A percentile compares a stretch with the other conserved stretches of the same genome.
phyloP scores from a whole-genome alignment of 2,888 invertebrate genomes.

The Caenorhabditis sp. region DNA sequence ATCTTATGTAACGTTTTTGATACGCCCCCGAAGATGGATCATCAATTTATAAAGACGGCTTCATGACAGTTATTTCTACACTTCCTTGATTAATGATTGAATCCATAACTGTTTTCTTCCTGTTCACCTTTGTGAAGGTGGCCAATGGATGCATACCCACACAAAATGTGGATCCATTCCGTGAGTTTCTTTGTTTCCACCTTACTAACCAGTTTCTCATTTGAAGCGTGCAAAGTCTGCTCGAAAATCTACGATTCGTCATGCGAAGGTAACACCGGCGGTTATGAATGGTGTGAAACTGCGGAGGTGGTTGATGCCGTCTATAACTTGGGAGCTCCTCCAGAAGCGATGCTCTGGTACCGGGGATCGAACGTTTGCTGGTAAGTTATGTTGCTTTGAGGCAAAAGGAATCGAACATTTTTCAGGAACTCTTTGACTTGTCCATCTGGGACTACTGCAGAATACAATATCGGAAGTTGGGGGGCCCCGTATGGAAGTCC shows the following conservation, averaged over 20 bases:
- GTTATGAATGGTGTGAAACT: background rate
- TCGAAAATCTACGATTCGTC: background rate
- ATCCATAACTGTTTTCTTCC: background rate
- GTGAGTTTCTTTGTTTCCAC: background rate
- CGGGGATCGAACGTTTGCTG: background rate
- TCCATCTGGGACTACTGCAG: background rate
- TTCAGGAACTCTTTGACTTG: background rate
- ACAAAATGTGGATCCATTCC: background rate
- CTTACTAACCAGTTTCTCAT: background rate
- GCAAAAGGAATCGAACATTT: background rate
- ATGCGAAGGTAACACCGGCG: background rate
- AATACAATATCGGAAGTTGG: background rate
- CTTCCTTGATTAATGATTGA: too few species aligned
- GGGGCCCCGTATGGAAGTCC: background rate
- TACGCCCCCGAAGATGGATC: too few species aligned
- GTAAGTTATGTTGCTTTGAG: background rate
- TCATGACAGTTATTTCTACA: too few species aligned
- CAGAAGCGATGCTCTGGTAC: background rate
- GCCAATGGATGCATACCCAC: background rate
- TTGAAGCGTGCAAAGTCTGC: background rate
- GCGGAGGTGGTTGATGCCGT: background rate
- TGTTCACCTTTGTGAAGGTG: background rate
- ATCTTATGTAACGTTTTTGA: background rate
- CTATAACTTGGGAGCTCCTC: background rate
- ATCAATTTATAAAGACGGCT: too few species aligned